phyloP scores from a whole-genome alignment of 2,888 invertebrate species.

The Emmelina monodactyla region DNA sequence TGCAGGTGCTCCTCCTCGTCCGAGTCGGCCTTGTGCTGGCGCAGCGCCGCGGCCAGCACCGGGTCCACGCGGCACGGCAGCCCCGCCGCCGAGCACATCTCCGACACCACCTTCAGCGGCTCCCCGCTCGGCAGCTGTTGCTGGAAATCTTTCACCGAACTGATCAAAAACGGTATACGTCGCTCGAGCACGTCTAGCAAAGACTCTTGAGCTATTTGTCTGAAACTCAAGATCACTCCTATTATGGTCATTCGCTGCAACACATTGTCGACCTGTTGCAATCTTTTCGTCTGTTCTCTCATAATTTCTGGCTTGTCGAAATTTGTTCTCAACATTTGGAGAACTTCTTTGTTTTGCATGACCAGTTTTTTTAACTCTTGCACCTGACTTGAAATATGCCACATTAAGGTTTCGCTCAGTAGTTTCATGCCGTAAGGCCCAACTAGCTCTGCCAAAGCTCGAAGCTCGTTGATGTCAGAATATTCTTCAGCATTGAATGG shows the following conservation, averaged over 20 bases:
- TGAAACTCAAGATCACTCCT: constrained; percentile 95
- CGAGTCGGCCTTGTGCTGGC: constrained; percentile 85
- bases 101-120: constrained; percentile 89
- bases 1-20: constrained; percentile 93
- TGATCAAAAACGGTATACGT: constrained; percentile 93
- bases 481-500: constrained; percentile 98
- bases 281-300: constrained; percentile 92
- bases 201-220: constrained; percentile 93
- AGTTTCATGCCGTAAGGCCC: constrained; percentile 99
- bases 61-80: constrained; percentile 94
- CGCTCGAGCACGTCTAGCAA: constrained; percentile 92
- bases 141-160: constrained; percentile 93
- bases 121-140: constrained; percentile 92
- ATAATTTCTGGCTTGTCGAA: constrained; percentile 99
- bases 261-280: constrained; percentile 94
- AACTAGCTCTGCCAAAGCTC: constrained; percentile 94
- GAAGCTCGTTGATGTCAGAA: constrained; percentile 93
- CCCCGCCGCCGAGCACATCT: constrained; percentile 98
- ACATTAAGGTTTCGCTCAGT: constrained; percentile 95
- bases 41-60: constrained; percentile 87
- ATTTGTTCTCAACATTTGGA: constrained; percentile 90
- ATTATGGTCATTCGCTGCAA: constrained; percentile 97
- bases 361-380: constrained; percentile 94
- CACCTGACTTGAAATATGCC: constrained; percentile 98
- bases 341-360: constrained; percentile 89